These are phyloP conservation scores for Salminus brasiliensis DNA, from an alignment of 2,113 vertebrate genomes.

Conservation along the genomic window DNA sequence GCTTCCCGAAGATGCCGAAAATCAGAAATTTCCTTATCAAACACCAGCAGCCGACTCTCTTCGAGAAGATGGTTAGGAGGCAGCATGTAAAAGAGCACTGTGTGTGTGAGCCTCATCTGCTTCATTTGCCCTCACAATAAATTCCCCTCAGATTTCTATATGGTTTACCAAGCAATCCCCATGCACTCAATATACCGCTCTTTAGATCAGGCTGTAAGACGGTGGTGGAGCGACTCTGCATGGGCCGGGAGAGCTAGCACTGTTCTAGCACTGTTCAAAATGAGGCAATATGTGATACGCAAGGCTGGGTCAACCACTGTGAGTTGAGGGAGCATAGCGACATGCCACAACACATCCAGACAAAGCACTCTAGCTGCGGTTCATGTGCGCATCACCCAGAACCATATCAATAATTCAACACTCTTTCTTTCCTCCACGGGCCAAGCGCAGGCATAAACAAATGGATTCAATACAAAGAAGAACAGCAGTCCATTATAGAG, in stretches of 20 bases:
- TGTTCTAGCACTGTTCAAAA: constrained; percentile 45
- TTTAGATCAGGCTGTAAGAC: constrained; percentile 32
- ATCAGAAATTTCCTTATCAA: not conserved
- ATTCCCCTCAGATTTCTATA: constrained; percentile 11
- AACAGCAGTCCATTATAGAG: constrained; percentile 5
- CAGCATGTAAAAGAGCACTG: constrained; percentile 24
- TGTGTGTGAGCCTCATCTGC: constrained; percentile 4
- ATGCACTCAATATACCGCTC: constrained; percentile 20
- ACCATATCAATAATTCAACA: constrained; percentile 65
- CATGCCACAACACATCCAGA: constrained; percentile 45
- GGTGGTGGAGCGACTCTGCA: constrained; percentile 4
- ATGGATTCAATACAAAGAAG: constrained; percentile 41
- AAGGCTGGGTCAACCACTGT: constrained; percentile 60
- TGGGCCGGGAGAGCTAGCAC: constrained; percentile 15
- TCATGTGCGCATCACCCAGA: constrained; percentile 58
- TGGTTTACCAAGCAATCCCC: constrained; percentile 24
- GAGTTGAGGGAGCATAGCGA: constrained; percentile 55
- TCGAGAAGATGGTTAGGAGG: not conserved
- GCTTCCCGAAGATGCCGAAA: not conserved
- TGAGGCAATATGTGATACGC: constrained; percentile 57
- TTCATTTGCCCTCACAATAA: constrained; percentile 8
- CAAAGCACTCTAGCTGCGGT: constrained; percentile 49
- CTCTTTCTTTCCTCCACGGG: constrained; percentile 58
- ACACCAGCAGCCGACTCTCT: not conserved
- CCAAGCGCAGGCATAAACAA: constrained; percentile 38